Percentiles rank a stretch among this genome's conserved stretches.
These are phyloP conservation scores for Oncorhynchus nerka DNA, from an alignment of 2,113 vertebrate genomes.

Conservation along the genomic window DNA sequence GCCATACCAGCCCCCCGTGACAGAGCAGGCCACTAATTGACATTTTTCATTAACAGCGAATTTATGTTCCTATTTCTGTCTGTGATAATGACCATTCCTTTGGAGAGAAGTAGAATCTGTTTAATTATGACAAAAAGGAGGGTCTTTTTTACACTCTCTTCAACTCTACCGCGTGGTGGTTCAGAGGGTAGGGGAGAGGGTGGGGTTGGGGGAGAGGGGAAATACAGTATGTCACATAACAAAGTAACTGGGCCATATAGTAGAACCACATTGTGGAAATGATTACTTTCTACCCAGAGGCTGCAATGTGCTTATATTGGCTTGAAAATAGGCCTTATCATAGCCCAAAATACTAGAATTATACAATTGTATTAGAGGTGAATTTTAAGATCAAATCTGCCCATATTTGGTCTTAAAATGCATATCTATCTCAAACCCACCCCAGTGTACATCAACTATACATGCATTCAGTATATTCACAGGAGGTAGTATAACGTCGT, in stretches of 20 bases:
- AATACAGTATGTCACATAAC: neutral
- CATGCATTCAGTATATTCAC: neutral
- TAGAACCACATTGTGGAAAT: no score
- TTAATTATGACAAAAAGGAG: slow-evolving; percentile 82
- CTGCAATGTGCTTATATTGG: no score
- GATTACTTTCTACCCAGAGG: no score
- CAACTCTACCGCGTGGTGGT: slow-evolving; percentile 67
- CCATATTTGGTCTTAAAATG: no score
- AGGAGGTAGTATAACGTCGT: neutral
- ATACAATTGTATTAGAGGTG: no score
- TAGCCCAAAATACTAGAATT: no score
- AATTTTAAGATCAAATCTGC: no score
- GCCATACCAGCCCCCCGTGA: slow-evolving; percentile 77
- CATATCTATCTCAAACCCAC: neutral
- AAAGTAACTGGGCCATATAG: neutral
- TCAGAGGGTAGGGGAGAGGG: neutral
- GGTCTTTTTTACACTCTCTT: slow-evolving; percentile 69
- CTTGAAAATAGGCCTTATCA: no score
- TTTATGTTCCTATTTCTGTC: slow-evolving; percentile 93
- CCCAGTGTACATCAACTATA: neutral
- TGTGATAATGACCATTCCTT: slow-evolving; percentile 87
- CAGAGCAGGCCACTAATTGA: slow-evolving; percentile 84
- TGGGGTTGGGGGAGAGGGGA: no score
- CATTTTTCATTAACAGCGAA: slow-evolving; percentile 94
- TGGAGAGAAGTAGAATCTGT: slow-evolving; percentile 74